Evolutionary conservation across 2,888 invertebrate genomes (phyloP).

Genomic region (Thereva nobilitata): DNA sequence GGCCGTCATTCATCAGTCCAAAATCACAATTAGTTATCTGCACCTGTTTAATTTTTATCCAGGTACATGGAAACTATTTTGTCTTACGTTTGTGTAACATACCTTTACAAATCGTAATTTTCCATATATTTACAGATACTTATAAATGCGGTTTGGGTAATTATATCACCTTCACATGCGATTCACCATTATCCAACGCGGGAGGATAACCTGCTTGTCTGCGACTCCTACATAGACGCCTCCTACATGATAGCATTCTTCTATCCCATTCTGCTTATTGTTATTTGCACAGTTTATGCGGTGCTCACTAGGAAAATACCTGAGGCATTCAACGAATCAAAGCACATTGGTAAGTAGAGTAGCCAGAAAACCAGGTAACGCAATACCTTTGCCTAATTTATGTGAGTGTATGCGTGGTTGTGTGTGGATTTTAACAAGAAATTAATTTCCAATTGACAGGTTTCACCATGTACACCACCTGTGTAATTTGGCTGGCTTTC

Average conservation of each 20-base stretch:
- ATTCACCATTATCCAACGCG: slow-evolving; percentile 89
- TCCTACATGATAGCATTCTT: slow-evolving; percentile 94
- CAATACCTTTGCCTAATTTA: slow-evolving; percentile 1
- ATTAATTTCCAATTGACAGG: slow-evolving; percentile 60
- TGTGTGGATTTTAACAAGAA: background rate
- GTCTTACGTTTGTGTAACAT: too few species aligned
- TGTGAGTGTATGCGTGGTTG: background rate
- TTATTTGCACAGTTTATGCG: slow-evolving; percentile 95
- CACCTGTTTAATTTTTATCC: slow-evolving; percentile 81
- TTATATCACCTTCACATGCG: slow-evolving; percentile 85
- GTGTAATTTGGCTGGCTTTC: slow-evolving; percentile 97
- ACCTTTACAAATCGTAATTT: too few species aligned
- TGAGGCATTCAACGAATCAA: slow-evolving; percentile 98
- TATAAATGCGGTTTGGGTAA: slow-evolving; percentile 90
- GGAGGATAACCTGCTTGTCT: slow-evolving; percentile 91
- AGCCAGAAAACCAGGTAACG: background rate
- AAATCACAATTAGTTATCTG: slow-evolving; percentile 90
- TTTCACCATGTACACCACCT: slow-evolving; percentile 99
- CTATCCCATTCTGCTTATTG: slow-evolving; percentile 87
- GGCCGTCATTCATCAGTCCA: slow-evolving; percentile 92
- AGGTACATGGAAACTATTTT: slow-evolving; percentile 63
- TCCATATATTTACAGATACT: slow-evolving; percentile 65
- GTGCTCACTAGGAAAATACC: slow-evolving; percentile 95
- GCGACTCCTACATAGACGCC: slow-evolving; percentile 88
- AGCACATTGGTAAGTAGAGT: slow-evolving; percentile 80